phyloP scores from a whole-genome alignment of 2,113 vertebrate species.

The Pituophis catenifer region DNA sequence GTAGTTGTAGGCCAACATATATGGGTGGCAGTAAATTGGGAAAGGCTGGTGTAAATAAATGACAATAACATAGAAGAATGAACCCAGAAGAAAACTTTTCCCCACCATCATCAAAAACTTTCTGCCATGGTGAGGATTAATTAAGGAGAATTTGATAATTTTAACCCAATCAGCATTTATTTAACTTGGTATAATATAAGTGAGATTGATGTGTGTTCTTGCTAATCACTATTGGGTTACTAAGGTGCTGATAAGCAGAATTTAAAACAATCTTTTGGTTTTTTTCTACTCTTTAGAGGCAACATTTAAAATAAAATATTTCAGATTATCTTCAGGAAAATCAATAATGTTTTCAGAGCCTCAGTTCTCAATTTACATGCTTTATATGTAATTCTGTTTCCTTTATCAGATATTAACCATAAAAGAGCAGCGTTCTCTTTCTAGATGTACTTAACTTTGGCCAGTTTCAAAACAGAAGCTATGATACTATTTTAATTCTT shows the following conservation, averaged over 20 bases:
- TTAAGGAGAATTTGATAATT: not conserved
- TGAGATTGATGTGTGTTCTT: not conserved
- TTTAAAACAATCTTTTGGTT: not conserved
- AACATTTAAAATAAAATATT: not conserved
- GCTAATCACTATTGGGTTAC: not conserved
- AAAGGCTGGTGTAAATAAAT: not conserved
- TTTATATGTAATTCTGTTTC: not conserved
- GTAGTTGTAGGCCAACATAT: not conserved
- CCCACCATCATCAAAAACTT: not conserved
- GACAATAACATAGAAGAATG: not conserved
- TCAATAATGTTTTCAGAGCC: not conserved
- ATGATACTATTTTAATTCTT: not conserved
- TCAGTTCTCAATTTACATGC: not conserved
- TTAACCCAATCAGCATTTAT: not conserved
- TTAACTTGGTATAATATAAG: not conserved
- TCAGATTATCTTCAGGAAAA: not conserved
- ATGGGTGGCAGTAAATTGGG: not conserved
- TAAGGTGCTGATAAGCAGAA: not conserved
- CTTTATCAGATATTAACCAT: not conserved
- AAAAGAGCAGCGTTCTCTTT: not conserved
- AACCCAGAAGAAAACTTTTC: not conserved
- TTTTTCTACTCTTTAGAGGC: not conserved
- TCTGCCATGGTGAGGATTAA: not conserved
- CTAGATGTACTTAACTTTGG: not conserved
- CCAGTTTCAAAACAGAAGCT: not conserved